These are phyloP conservation scores for Platalea minor DNA, from an alignment of 2,797 vertebrate species.

Conservation along the genomic window DNA sequence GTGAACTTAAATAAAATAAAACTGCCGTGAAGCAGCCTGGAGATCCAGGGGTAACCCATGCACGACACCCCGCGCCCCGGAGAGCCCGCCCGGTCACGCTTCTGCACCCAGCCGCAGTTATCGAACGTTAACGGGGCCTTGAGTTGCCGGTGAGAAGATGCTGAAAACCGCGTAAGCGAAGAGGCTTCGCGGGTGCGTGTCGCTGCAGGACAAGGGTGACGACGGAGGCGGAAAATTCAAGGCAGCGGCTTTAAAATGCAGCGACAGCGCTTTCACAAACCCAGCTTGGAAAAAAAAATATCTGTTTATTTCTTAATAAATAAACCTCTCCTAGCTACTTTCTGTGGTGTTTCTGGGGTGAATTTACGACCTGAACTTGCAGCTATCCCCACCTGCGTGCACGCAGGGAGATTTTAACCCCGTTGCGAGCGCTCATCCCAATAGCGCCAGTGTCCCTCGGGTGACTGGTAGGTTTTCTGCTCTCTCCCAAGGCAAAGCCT, in stretches of 20 bases:
- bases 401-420: too few species aligned
- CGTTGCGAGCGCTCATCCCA: rapidly evolving
- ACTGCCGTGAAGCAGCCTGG: rapidly evolving
- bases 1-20: not conserved
- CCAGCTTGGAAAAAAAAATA: not conserved
- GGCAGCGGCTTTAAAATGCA: not conserved
- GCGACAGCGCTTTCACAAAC: not conserved
- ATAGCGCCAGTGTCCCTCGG: rapidly evolving
- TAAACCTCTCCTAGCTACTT: not conserved
- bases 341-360: not conserved
- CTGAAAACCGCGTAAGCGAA: rapidly evolving
- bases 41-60: rapidly evolving
- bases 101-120: not conserved
- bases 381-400: not conserved
- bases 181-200: not conserved
- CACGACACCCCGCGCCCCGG: too few species aligned
- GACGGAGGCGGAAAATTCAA: rapidly evolving
- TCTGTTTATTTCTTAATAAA: not conserved
- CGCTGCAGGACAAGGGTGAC: not conserved
- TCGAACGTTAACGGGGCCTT: too few species aligned
- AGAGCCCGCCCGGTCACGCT: not conserved
- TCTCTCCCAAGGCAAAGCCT: not conserved
- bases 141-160: rapidly evolving
- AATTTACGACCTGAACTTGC: not conserved
- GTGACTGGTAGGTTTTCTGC: rapidly evolving